Base-by-base conservation (phyloP, 2,797 vertebrate genomes). In the Epinephelus awoara region DNA sequence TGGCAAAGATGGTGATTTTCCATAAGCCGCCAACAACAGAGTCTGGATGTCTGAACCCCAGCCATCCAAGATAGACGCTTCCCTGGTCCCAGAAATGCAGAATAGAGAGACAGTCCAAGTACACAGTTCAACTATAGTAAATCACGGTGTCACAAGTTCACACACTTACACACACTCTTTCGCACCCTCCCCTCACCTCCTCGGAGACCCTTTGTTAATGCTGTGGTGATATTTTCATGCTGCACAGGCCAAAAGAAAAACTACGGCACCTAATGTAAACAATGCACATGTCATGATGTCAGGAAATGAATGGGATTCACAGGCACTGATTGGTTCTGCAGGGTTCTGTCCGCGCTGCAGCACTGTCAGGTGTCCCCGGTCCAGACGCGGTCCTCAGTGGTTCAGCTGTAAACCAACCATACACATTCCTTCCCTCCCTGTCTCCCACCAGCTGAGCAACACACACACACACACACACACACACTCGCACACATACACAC, bases 401-500 rank as follows among this genome's bases (percentile, higher is more conserved):
- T 95, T 95, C 92, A 82, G 84, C 94, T 93, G 86, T 85, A 94
- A 93, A 94, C 93, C 94, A 92, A 90, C 78, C 87, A 72, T 79
- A 92, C 84, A 91, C 96, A 95, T 94, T 96, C 94, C 92, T 94
- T 91, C 90, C 88, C 86, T 90, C 93, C 82, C 91, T 81, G 92
- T 94, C 88, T 92, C 92, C 91, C 86, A 86, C 89, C 90, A 92
- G 87, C 89, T 90, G 88, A 92, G 75, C 72, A 72, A 67, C 83
- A 57, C 63, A 44, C 84, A 65, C 62, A 51, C 70, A 49, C 44
- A 51, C 65, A 38, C 77, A 23, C 51, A 69, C 65, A 58, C 64
- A 34, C 62, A 63, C 72, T 69, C 51, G 67, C 65, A 58, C 64
- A 59, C 69, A 58, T 18, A 42, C 67, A 38, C 62, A 66, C 73